A percentile compares a stretch with the other conserved stretches of the same genome.
phyloP scores from a whole-genome alignment of 2,113 vertebrate species.

The Aphelocoma coerulescens region DNA sequence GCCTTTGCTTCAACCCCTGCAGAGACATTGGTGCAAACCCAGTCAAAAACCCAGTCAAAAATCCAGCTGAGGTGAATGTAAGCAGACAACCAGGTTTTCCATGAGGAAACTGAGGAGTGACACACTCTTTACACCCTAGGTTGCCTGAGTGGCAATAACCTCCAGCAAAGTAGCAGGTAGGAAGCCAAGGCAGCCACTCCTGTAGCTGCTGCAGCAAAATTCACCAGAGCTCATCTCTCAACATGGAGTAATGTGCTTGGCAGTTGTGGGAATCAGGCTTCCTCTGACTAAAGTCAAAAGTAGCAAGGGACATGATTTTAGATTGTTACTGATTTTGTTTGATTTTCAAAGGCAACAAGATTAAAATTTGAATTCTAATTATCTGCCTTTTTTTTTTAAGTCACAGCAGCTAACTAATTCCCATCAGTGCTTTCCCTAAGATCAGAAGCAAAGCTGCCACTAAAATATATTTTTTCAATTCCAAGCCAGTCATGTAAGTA shows the following conservation, averaged over 20 bases:
- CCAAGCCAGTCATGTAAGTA: background rate
- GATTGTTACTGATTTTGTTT: constrained; percentile 9
- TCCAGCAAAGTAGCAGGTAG: background rate
- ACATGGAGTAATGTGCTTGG: background rate
- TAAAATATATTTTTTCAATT: background rate
- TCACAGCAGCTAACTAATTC: constrained; percentile 12
- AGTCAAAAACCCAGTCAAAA: background rate
- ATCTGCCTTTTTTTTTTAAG: background rate
- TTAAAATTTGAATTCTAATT: constrained; percentile 33
- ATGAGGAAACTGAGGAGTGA: background rate
- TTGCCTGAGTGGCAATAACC: background rate
- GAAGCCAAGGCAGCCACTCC: background rate
- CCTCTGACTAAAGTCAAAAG: background rate
- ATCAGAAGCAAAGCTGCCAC: constrained; percentile 29
- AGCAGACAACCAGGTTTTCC: background rate
- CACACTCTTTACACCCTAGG: background rate
- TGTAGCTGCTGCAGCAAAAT: background rate
- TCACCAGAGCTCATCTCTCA: background rate
- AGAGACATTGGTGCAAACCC: background rate
- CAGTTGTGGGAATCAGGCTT: background rate
- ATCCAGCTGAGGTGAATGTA: background rate
- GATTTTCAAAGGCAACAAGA: background rate
- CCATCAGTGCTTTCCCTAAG: background rate
- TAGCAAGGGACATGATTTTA: background rate
- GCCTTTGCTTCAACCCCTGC: background rate